These are phyloP conservation scores for Trichopoda pennipes DNA, from an alignment of 2,888 invertebrate species.

Conservation along the genomic window DNA sequence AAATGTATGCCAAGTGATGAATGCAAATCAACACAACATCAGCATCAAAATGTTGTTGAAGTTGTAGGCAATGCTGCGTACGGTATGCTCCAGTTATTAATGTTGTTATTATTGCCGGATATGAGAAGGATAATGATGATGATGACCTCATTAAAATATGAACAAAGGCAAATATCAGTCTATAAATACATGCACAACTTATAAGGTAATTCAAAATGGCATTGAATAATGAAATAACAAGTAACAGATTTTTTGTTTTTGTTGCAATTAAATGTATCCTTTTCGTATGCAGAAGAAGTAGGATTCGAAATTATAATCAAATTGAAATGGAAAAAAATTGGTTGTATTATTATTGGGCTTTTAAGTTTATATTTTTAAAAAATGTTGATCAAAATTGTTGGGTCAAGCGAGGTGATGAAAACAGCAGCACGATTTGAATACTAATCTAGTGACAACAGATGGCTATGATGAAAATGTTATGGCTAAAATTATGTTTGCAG, in stretches of 20 bases:
- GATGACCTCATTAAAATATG: constrained; percentile 60
- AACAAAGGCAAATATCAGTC: constrained; percentile 49
- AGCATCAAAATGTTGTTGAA: background rate
- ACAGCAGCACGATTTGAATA: too few species aligned
- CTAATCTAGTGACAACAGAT: too few species aligned
- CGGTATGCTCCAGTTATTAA: constrained; percentile 25
- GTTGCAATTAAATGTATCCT: background rate
- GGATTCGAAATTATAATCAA: too few species aligned
- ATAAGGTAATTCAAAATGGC: constrained; percentile 27
- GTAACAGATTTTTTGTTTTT: constrained; percentile 15
- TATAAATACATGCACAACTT: constrained; percentile 29
- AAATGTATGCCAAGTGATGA: constrained; percentile 47
- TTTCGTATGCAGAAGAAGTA: too few species aligned
- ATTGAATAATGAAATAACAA: constrained; percentile 52
- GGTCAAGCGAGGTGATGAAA: too few species aligned
- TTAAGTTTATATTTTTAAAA: too few species aligned
- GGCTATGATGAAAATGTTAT: too few species aligned
- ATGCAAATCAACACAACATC: constrained; percentile 40
- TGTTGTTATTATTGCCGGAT: constrained; percentile 4
- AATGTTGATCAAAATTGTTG: too few species aligned
- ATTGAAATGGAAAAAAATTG: too few species aligned
- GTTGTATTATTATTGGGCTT: too few species aligned
- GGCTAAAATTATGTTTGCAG: too few species aligned
- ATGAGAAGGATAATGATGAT: constrained; percentile 56
- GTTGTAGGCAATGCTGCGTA: background rate